Base-by-base conservation (phyloP, 1,140 invertebrate species). In the Tetragonula clypearis region DNA sequence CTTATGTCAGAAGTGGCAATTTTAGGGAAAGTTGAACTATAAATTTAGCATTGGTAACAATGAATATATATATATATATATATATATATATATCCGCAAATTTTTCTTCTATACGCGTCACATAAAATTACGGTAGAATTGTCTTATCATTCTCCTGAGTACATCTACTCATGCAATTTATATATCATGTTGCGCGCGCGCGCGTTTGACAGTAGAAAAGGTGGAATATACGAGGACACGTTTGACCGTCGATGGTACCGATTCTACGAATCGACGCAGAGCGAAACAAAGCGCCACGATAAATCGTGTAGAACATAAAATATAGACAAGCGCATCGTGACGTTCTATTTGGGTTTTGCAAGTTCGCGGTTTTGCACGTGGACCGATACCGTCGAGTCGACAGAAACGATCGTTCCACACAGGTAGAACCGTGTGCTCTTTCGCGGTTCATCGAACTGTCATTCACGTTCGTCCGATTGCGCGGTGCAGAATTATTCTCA, bases 391-490 rank as follows among this genome's bases (percentile, higher is more conserved):
- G 90, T 79, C 85, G 91, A 90, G 79, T 93, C 88, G 87, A 89
- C 91, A 87, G 90, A 92, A 91, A 92, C 76, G 82, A 75, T 23
- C 21, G 41, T 72, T 55, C 62, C 9, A 17, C 84, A 58, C 55
- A 58, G 49, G 41, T 72, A 23, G 21, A 23, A 72, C 15, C 23
- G 69, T 72, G 35, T 75, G 35, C 56, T 49, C 69, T n/a, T 91
- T 90, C 81, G 86, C 84, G 76, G 92, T 93, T 93, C 92, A 91
- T 92, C 88, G 91, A 93, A 92, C 92, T 84, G 88, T 76, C 49
- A 75, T 58, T 21, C 75, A n/a, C 49, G 53, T 66, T 41, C 73
- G 62, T 65, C 17, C 69, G 55, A 60, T 73, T 11, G 56, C 69
- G 41, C 53, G 68, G 56, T 21, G 3, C 56, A 14, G 49, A 73